Percentiles rank a stretch among this genome's conserved stretches.
These are phyloP conservation scores for Busseola fusca DNA, from an alignment of 2,888 invertebrate species.

Conservation along the genomic window DNA sequence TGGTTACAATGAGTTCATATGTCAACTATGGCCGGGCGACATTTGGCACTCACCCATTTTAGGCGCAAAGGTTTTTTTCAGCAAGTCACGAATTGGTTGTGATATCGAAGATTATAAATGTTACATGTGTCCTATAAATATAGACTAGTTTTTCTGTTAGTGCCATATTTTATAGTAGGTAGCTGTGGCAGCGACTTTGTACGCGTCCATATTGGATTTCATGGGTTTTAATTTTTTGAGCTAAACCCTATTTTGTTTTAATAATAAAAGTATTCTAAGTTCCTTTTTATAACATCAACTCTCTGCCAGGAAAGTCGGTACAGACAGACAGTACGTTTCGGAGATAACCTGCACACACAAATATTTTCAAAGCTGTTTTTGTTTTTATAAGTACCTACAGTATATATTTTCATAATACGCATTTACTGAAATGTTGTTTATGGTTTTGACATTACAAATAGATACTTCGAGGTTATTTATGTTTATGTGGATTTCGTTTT, in stretches of 20 bases:
- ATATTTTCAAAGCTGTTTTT: too few species aligned
- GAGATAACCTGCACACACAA: too few species aligned
- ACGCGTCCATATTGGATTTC: background rate
- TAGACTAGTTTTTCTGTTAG: conserved; percentile 9
- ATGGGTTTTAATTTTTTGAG: background rate
- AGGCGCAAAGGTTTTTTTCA: conserved; percentile 33
- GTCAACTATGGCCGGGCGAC: conserved; percentile 31
- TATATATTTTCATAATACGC: too few species aligned
- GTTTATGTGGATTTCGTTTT: background rate
- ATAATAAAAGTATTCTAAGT: too few species aligned
- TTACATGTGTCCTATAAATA: conserved; percentile 29
- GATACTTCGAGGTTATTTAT: too few species aligned
- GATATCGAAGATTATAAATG: conserved; percentile 25
- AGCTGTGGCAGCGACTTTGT: background rate
- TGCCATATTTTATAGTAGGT: background rate
- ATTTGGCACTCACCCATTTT: conserved; percentile 30
- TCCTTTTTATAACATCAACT: too few species aligned
- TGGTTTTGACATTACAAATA: too few species aligned
- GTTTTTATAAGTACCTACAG: too few species aligned
- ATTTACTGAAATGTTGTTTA: too few species aligned
- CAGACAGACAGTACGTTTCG: too few species aligned
- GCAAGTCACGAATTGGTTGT: conserved; percentile 18
- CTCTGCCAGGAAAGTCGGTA: background rate
- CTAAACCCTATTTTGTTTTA: too few species aligned
- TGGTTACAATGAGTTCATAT: conserved; percentile 36